Percentiles rank a stretch among this genome's conserved stretches.
Evolutionary conservation across 2,888 invertebrate species (phyloP).

Genomic region (Lasioglossum pauxillum): DNA sequence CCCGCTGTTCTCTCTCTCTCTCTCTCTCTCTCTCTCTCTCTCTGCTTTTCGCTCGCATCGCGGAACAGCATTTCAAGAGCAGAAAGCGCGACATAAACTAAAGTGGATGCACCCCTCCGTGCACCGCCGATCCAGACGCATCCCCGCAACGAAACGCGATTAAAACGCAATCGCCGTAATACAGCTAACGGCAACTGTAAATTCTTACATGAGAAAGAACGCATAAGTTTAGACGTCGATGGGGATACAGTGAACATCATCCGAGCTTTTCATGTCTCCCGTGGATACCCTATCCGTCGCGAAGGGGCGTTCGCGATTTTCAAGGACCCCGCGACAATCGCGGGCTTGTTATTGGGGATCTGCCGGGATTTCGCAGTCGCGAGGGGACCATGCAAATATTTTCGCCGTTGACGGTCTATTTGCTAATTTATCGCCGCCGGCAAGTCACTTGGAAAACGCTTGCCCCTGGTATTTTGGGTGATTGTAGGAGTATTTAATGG

Average conservation of each 20-base stretch:
- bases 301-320: neutral
- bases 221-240: neutral
- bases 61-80: constrained; percentile 8
- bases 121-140: neutral
- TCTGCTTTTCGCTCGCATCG: neutral
- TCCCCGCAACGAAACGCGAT: neutral
- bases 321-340: neutral
- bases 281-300: neutral
- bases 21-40: constrained; percentile 14
- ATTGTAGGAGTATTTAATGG: neutral
- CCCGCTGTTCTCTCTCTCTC: constrained; percentile 7
- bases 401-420: neutral
- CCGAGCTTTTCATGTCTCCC: neutral
- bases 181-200: neutral
- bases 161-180: neutral
- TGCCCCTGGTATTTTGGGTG: neutral
- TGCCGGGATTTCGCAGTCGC: neutral
- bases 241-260: neutral
- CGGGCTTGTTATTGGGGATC: constrained; percentile 20
- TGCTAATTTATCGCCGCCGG: neutral
- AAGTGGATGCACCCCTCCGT: constrained; percentile 11
- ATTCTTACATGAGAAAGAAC: neutral
- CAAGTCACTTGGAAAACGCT: neutral
- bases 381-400: neutral
- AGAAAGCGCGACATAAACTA: constrained; percentile 11